A percentile compares a stretch with the other conserved stretches of the same genome.
phyloP scores from a whole-genome alignment of 1,140 invertebrate species.

The Phenacoccus solenopsis region DNA sequence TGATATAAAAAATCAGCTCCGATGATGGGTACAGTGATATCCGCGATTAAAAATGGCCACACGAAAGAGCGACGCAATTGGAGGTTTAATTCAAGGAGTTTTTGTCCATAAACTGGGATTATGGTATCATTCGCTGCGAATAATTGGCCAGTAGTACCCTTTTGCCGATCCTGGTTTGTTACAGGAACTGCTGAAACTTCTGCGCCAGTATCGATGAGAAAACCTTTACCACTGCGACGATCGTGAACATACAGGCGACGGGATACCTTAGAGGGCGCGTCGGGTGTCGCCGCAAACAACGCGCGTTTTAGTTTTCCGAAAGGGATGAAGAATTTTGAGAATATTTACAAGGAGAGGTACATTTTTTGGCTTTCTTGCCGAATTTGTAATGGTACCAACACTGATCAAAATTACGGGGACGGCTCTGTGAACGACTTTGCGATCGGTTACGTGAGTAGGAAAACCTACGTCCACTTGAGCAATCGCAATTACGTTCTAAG shows the following conservation, averaged over 20 bases:
- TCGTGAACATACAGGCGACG: not conserved
- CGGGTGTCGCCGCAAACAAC: not conserved
- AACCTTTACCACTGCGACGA: not conserved
- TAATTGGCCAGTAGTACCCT: not conserved
- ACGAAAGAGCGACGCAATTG: not conserved
- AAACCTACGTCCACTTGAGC: too few species aligned
- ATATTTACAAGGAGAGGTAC: not conserved
- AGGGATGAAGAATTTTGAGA: not conserved
- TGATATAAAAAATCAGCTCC: constrained; percentile 11
- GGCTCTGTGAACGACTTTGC: too few species aligned
- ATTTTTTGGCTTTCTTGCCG: not conserved
- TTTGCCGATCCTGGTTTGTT: not conserved
- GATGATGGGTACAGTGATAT: not conserved
- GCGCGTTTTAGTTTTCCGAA: not conserved
- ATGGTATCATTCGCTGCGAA: not conserved
- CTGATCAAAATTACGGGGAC: not conserved
- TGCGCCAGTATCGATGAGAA: not conserved
- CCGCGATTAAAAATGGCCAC: constrained; percentile 7
- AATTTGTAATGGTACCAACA: not conserved
- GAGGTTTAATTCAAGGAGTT: not conserved
- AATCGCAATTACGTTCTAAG: too few species aligned
- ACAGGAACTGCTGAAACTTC: not conserved
- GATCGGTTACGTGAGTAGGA: too few species aligned
- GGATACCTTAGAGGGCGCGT: not conserved
- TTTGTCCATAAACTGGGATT: not conserved